Conservation (phyloP, 1,140 invertebrate genomes). For the Paraescarpia echinospica region DNA sequence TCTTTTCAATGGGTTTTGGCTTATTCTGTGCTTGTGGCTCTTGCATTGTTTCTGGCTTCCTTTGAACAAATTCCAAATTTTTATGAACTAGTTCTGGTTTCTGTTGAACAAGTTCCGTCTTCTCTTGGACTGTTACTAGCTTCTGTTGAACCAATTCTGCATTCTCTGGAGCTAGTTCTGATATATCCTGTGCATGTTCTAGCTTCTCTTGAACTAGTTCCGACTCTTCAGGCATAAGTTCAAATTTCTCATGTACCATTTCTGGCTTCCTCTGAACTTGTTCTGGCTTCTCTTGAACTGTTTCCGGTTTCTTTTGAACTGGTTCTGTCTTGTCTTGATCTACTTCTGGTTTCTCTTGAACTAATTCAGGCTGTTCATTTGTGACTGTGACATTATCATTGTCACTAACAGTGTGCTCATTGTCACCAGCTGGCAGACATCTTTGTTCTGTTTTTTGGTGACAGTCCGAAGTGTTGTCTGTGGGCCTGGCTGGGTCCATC, state of each 20-base stretch:
- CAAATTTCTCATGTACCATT: too few species aligned
- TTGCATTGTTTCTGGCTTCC: background rate
- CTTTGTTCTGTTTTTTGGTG: background rate
- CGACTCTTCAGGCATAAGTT: too few species aligned
- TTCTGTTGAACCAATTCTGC: background rate
- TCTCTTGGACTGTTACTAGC: background rate
- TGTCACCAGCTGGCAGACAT: background rate
- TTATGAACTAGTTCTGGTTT: background rate
- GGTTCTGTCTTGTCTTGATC: background rate
- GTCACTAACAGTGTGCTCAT: background rate
- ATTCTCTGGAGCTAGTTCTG: background rate
- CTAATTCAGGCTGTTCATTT: background rate
- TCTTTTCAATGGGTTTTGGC: background rate
- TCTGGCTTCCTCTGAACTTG: background rate
- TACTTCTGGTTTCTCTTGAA: background rate
- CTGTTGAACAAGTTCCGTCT: background rate
- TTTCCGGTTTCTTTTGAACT: background rate
- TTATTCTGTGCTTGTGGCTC: background rate
- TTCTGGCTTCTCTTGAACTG: background rate
- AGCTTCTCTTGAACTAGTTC: background rate
- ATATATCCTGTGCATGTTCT: background rate
- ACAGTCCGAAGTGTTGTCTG: background rate
- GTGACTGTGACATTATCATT: background rate
- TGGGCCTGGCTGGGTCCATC: background rate
- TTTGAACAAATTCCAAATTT: background rate